Conservation (phyloP, 30 jellyfish, hydroid and myxozoan genomes). For the Chrysaora quinquecirrha region DNA sequence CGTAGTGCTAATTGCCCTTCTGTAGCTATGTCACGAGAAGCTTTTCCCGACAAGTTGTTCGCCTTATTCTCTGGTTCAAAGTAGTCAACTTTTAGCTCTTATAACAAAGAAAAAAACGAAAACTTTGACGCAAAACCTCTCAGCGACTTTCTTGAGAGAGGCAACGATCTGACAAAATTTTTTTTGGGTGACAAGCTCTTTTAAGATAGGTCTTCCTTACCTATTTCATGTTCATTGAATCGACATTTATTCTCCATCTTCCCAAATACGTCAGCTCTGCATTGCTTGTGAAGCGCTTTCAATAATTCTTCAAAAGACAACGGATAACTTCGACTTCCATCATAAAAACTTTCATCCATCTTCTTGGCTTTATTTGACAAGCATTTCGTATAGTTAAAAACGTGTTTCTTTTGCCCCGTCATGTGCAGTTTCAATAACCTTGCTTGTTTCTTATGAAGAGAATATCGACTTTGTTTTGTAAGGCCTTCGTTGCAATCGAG, state of each 20-base stretch:
- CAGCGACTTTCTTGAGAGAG: no score
- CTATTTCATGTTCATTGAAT: not conserved
- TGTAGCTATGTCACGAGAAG: no score
- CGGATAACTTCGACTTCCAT: not conserved
- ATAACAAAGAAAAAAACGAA: no score
- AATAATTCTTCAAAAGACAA: slow-evolving; percentile 36
- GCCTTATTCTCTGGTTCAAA: no score
- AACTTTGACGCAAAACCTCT: no score
- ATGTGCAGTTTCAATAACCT: not conserved
- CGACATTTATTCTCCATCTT: not conserved
- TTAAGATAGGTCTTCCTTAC: no score
- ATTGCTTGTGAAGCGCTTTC: slow-evolving; percentile 26
- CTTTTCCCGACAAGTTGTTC: no score
- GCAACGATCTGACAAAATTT: no score
- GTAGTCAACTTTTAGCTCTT: no score
- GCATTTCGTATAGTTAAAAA: slow-evolving; percentile 38
- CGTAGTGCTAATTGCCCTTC: no score
- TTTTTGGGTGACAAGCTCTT: not conserved
- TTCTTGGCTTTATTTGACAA: slow-evolving; percentile 4
- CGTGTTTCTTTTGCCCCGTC: slow-evolving; percentile 25
- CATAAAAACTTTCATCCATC: not conserved
- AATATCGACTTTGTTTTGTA: not conserved
- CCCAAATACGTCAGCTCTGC: slow-evolving; percentile 43
- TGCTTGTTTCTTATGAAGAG: slow-evolving; percentile 10
- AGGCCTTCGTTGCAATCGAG: slow-evolving; percentile 9